phyloP scores from a whole-genome alignment of 2,888 invertebrate species.

The Drosophila glabriapex region DNA sequence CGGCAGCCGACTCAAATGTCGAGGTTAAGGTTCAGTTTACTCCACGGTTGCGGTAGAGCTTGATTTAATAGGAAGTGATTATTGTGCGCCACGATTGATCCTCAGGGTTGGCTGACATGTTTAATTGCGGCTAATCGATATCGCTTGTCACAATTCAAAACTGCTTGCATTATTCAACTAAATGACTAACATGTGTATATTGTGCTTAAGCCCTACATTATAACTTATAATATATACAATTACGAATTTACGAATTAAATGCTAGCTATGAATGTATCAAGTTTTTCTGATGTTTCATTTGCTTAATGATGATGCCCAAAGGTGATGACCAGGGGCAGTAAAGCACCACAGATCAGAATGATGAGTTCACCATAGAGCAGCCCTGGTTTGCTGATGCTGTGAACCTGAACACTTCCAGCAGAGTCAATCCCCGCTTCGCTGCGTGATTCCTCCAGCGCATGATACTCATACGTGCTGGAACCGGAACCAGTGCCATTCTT shows the following conservation, averaged over 20 bases:
- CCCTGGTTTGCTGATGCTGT: conserved; percentile 84
- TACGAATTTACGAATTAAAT: background rate
- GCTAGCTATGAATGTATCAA: background rate
- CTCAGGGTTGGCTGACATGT: background rate
- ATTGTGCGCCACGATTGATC: background rate
- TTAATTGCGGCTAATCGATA: background rate
- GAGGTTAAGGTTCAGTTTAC: background rate
- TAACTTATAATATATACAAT: conserved; percentile 27
- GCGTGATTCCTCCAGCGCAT: conserved; percentile 75
- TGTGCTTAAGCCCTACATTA: conserved; percentile 6
- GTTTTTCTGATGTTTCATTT: background rate
- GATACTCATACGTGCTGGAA: conserved; percentile 65
- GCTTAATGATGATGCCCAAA: conserved; percentile 94
- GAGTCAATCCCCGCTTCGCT: conserved; percentile 19
- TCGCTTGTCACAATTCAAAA: background rate
- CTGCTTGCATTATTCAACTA: background rate
- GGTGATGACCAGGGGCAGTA: conserved; percentile 95
- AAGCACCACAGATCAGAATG: conserved; percentile 93
- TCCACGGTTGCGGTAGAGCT: background rate
- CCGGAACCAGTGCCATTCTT: conserved; percentile 7
- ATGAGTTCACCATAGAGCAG: conserved; percentile 92
- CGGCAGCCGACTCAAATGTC: background rate
- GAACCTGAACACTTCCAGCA: conserved; percentile 24
- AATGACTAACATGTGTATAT: conserved; percentile 20
- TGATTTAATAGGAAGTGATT: background rate